phyloP scores from a whole-genome alignment of 1,140 invertebrate species.

The Sitobion miscanthi region DNA sequence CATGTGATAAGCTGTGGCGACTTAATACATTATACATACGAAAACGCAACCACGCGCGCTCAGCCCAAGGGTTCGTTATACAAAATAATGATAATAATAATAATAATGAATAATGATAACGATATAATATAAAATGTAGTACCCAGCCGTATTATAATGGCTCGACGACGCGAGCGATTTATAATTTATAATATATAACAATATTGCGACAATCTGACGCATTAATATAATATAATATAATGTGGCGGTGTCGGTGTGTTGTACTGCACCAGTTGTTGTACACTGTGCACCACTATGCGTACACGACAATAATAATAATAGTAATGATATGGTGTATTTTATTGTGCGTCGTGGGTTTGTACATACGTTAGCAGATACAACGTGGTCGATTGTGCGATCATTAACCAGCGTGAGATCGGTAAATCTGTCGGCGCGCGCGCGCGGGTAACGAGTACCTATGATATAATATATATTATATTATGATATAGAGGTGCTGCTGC shows the following conservation, averaged over 20 bases:
- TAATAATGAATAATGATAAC: not conserved
- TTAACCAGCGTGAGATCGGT: slow-evolving; percentile 51
- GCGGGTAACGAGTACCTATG: not conserved
- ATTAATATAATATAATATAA: not conserved
- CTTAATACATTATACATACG: not conserved
- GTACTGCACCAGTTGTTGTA: not conserved
- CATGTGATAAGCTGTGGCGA: not conserved
- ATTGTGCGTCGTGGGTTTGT: not conserved
- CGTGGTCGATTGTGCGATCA: slow-evolving; percentile 8
- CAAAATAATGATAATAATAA: not conserved
- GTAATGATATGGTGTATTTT: not conserved
- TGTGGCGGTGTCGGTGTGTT: not conserved
- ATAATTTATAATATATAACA: not conserved
- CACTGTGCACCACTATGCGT: not conserved
- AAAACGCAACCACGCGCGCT: not conserved
- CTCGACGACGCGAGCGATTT: not conserved
- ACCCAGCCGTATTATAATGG: not conserved
- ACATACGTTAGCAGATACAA: slow-evolving; percentile 4
- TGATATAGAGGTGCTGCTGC: not conserved
- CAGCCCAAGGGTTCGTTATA: not conserved
- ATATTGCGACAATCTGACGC: not conserved
- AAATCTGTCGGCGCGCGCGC: not conserved
- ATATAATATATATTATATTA: not conserved
- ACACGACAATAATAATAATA: not conserved
- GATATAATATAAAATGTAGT: not conserved